phyloP scores from a whole-genome alignment of 2,797 vertebrate genomes.

The Chelon auratus region DNA sequence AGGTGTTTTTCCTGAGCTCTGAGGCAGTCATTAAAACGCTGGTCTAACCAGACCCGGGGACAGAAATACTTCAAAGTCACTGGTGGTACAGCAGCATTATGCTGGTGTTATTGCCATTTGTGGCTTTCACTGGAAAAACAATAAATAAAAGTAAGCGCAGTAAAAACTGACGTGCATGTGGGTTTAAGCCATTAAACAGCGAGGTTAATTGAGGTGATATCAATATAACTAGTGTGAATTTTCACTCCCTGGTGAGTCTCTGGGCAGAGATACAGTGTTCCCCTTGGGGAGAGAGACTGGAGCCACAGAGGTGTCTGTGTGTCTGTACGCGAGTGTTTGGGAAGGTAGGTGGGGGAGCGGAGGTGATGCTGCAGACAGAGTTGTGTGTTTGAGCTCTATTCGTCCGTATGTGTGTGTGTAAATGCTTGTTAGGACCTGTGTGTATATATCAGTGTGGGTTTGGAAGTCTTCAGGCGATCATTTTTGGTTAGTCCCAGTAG shows the following conservation, averaged over 20 bases:
- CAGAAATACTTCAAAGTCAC: slow-evolving; percentile 70
- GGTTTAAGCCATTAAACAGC: slow-evolving; percentile 71
- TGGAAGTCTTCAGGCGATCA: slow-evolving; percentile 68
- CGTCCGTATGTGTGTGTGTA: slow-evolving; percentile 38
- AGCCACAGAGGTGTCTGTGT: slow-evolving; percentile 64
- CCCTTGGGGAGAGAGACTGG: slow-evolving; percentile 49
- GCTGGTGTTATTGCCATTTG: slow-evolving; percentile 69
- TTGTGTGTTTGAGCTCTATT: slow-evolving; percentile 43
- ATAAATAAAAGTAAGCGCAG: slow-evolving; percentile 71
- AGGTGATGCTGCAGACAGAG: slow-evolving; percentile 55
- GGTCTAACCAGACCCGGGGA: slow-evolving; percentile 60
- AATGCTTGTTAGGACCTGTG: slow-evolving; percentile 47
- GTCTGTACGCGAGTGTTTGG: slow-evolving; percentile 44
- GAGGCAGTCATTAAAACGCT: slow-evolving; percentile 59
- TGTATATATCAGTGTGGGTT: slow-evolving; percentile 56
- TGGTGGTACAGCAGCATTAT: slow-evolving; percentile 59
- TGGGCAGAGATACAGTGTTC: slow-evolving; percentile 56
- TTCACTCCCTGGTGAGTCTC: slow-evolving; percentile 56
- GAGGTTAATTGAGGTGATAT: slow-evolving; percentile 68
- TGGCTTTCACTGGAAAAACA: slow-evolving; percentile 79
- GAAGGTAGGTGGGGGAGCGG: slow-evolving; percentile 26
- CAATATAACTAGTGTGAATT: slow-evolving; percentile 68
- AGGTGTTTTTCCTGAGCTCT: slow-evolving; percentile 59
- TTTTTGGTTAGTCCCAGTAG: slow-evolving; percentile 69
- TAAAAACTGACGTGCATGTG: slow-evolving; percentile 58